Evolutionary conservation across 2,113 vertebrate species (phyloP), one percentile per base, ranked within the genome.

Genomic region (Neolamprologus toae): DNA sequence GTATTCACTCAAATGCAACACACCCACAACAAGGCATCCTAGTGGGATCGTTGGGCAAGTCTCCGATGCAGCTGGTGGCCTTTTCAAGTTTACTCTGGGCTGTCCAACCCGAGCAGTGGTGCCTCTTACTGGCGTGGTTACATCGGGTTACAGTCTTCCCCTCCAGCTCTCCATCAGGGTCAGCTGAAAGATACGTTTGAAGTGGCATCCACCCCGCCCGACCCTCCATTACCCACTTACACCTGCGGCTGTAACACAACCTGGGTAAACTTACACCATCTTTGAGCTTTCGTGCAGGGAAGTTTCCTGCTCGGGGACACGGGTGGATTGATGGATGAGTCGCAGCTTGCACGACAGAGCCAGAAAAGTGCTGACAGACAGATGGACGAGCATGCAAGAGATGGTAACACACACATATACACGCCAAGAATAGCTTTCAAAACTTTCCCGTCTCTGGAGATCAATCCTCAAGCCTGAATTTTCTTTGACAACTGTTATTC

Each of bases 261-360:
- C 92, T 80, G 76, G 73, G 90, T 92, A 91, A 93, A 73, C 86
- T 21, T 93, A 94, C 90, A 93, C 91, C 90, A 21, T 90, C 89
- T 93, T 86, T 91, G 86, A 89, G 88, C 90, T 89, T 94, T 94
- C 89, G 92, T 93, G 86, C 73, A 66, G 47, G 9, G n/a, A 71
- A 37, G 73, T 40, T 83, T 91, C 12, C 9, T 49, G 86, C 91
- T 89, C 86, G 54, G 37, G 82, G 90, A 93, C 84, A 84, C 76
- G 71, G 66, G 17, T 73, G 49, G 84, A 28, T 33, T 53, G 37
- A 76, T 47, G 71, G 21, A 73, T 45, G 68, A 49, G 71, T 31
- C 14, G 61, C 91, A 49, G 83, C 81, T 83, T 26, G 26, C 80
- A 88, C 71, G 42, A 57, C 86, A 86, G 23, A 82, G 57, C 49